Evolutionary conservation across 2,888 invertebrate species (phyloP).

Genomic region (Drosophila mayaguana): DNA sequence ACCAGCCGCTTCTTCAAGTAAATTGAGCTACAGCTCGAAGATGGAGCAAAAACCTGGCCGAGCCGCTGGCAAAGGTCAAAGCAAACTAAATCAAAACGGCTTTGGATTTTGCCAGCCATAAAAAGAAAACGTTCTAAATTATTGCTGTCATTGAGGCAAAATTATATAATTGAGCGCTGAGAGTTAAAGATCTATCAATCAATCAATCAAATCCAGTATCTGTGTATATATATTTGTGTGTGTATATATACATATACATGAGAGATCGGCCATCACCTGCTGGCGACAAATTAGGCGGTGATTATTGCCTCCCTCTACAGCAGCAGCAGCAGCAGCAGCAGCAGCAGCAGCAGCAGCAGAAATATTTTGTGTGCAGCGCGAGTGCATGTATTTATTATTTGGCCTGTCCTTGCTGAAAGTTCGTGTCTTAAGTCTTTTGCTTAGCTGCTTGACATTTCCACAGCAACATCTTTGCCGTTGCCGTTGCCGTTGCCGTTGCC

Average conservation of each 20-base stretch:
- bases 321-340: conserved; percentile 8
- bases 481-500: conserved; percentile 39
- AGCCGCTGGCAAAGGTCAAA: conserved; percentile 43
- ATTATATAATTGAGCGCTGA: conserved; percentile 53
- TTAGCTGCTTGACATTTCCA: conserved; percentile 44
- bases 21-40: conserved; percentile 16
- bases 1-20: conserved; percentile 27
- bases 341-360: conserved; percentile 8
- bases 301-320: conserved; percentile 18
- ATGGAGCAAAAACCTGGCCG: conserved; percentile 35
- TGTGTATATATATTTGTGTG: neutral
- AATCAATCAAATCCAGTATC: conserved; percentile 12
- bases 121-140: conserved; percentile 63
- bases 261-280: conserved; percentile 51
- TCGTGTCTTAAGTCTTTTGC: conserved; percentile 75
- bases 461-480: conserved; percentile 26
- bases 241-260: conserved; percentile 4
- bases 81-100: conserved; percentile 19
- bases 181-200: conserved; percentile 24
- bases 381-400: conserved; percentile 22
- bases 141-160: conserved; percentile 60
- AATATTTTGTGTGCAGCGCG: neutral
- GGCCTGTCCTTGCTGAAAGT: conserved; percentile 61
- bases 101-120: conserved; percentile 34
- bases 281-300: conserved; percentile 62